Conservation (phyloP, 2,113 vertebrate genomes). For the Tretioscincus oriximinensis region DNA sequence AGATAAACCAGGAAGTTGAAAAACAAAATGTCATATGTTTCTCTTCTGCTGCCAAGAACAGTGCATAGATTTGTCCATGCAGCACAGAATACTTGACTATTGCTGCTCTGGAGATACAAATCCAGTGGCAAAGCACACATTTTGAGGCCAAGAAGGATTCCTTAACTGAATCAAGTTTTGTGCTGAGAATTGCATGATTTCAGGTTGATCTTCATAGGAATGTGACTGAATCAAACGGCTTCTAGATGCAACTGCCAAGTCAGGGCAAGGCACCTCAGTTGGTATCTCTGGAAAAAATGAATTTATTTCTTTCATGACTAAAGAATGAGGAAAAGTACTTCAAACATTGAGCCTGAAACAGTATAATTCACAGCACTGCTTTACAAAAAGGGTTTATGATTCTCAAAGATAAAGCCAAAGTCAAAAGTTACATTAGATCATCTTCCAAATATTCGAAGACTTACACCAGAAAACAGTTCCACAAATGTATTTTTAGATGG, state of each 20-base stretch:
- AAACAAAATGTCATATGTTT: too few species aligned
- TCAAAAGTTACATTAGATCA: conserved; percentile 4
- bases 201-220: neutral
- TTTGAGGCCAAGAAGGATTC: neutral
- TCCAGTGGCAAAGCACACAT: neutral
- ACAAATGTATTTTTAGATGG: neutral
- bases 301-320: neutral
- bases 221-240: neutral
- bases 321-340: conserved; percentile 1
- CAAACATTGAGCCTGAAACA: neutral
- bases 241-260: neutral
- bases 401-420: neutral
- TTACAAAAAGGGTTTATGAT: neutral
- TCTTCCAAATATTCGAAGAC: conserved; percentile 1
- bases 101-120: neutral
- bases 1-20: too few species aligned
- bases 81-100: neutral
- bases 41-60: too few species aligned
- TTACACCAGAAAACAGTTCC: neutral
- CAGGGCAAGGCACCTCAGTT: too few species aligned
- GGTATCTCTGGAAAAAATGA: neutral
- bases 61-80: too few species aligned
- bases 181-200: too few species aligned
- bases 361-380: neutral
- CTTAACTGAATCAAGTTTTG: neutral